Conservation (phyloP, 1,140 invertebrate genomes). For the Diorhabda sublineata region DNA sequence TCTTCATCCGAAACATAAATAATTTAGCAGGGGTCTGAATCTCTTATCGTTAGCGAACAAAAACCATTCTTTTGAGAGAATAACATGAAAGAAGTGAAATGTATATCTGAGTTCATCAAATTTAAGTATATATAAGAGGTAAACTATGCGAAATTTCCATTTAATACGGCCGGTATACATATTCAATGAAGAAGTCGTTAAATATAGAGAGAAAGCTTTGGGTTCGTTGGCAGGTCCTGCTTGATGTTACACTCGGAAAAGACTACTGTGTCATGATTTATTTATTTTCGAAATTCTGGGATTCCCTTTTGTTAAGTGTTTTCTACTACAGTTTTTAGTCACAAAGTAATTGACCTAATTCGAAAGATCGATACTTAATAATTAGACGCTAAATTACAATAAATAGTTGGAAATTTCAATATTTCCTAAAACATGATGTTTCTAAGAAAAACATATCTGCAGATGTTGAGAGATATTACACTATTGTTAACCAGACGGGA, state of each 20-base stretch:
- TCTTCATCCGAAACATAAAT: not conserved
- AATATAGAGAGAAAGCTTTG: not conserved
- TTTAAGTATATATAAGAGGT: slow-evolving; percentile 3
- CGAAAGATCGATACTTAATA: too few relatives aligned
- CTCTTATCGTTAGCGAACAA: not conserved
- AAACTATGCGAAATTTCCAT: slow-evolving; percentile 1
- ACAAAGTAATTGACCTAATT: too few relatives aligned
- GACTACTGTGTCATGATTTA: not conserved
- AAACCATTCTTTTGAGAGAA: not conserved
- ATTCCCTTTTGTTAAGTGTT: not conserved
- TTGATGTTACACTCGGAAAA: not conserved
- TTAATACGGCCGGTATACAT: not conserved
- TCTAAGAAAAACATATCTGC: too few relatives aligned
- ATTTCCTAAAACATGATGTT: too few relatives aligned
- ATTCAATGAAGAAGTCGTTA: slow-evolving; percentile 2
- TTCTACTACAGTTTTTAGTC: too few relatives aligned
- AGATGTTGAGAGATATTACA: too few relatives aligned
- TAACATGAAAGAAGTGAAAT: not conserved
- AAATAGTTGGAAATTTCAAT: too few relatives aligned
- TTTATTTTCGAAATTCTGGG: not conserved
- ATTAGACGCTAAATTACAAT: too few relatives aligned
- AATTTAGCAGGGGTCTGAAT: not conserved
- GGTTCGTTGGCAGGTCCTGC: not conserved
- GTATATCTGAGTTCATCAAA: not conserved
- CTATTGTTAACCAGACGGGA: too few relatives aligned